These are phyloP conservation scores for Ligdia adustata DNA, from an alignment of 2,888 invertebrate species.

Conservation along the genomic window DNA sequence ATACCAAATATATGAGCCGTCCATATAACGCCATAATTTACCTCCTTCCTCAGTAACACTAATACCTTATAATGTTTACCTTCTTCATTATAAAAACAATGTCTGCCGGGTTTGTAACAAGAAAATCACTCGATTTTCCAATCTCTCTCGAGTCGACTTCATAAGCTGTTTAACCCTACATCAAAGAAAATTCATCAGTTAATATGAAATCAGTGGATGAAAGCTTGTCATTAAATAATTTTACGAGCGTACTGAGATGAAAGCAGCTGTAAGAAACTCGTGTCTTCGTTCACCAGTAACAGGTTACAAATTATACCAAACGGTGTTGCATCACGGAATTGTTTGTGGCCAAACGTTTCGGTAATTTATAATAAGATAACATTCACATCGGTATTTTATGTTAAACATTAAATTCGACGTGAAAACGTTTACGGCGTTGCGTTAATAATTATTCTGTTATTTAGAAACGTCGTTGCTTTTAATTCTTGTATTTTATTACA, in stretches of 20 bases:
- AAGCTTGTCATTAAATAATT: slow-evolving; percentile 52
- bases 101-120: slow-evolving; percentile 16
- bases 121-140: slow-evolving; percentile 19
- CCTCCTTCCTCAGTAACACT: slow-evolving; percentile 7
- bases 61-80: slow-evolving; percentile 28
- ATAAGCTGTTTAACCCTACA: slow-evolving; percentile 25
- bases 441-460: slow-evolving; percentile 56
- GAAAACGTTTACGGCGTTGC: slow-evolving; percentile 49
- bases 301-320: slow-evolving; percentile 52
- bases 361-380: slow-evolving; percentile 34
- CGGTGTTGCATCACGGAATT: slow-evolving; percentile 38
- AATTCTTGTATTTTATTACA: slow-evolving; percentile 49
- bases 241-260: slow-evolving; percentile 46
- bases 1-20: too few species aligned
- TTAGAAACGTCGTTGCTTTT: slow-evolving; percentile 52
- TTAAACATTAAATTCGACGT: slow-evolving; percentile 52
- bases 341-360: slow-evolving; percentile 23
- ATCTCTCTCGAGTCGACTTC: slow-evolving; percentile 19
- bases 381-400: slow-evolving; percentile 35
- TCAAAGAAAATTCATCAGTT: slow-evolving; percentile 33
- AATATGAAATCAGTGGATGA: slow-evolving; percentile 38
- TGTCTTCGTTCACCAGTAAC: slow-evolving; percentile 55
- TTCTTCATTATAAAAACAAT: slow-evolving; percentile 19
- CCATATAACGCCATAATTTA: slow-evolving; percentile 57
- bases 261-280: slow-evolving; percentile 45